These are phyloP conservation scores for Leucoma salicis DNA, from an alignment of 2,888 invertebrate genomes.

Conservation along the genomic window DNA sequence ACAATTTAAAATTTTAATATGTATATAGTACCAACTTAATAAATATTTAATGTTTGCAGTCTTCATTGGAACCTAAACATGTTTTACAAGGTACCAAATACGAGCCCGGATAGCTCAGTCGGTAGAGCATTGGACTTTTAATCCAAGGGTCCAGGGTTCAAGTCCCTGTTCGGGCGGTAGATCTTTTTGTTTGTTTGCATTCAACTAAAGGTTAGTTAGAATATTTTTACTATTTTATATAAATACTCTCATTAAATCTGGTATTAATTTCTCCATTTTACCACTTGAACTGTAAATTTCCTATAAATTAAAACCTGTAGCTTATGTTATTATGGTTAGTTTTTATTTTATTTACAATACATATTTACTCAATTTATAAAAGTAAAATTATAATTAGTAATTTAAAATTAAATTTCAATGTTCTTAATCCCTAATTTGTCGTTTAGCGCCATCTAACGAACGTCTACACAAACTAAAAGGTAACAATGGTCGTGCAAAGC, in stretches of 20 bases:
- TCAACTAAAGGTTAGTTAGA: neutral
- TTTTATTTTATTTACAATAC: neutral
- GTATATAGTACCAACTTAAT: no score
- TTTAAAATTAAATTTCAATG: no score
- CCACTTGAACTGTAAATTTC: no score
- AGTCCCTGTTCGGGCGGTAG: slow-evolving; percentile 81
- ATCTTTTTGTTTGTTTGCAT: slow-evolving; percentile 25
- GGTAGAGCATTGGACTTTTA: slow-evolving; percentile 83
- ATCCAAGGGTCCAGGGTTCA: slow-evolving; percentile 84
- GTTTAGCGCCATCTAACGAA: slow-evolving; percentile 30
- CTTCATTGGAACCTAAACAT: slow-evolving; percentile 2
- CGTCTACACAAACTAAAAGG: neutral
- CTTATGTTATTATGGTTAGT: neutral
- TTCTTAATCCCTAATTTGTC: neutral
- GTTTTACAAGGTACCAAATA: accelerated
- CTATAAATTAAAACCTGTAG: no score
- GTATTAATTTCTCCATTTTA: no score
- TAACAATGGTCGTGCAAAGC: no score
- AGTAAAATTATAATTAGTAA: neutral
- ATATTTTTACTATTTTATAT: neutral
- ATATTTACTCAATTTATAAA: neutral
- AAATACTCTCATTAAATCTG: neutral
- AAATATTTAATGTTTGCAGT: no score
- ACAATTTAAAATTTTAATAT: no score
- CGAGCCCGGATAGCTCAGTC: slow-evolving; percentile 82